Base-by-base conservation (phyloP, 2,797 vertebrate species). In the Gymnothorax reevesii region DNA sequence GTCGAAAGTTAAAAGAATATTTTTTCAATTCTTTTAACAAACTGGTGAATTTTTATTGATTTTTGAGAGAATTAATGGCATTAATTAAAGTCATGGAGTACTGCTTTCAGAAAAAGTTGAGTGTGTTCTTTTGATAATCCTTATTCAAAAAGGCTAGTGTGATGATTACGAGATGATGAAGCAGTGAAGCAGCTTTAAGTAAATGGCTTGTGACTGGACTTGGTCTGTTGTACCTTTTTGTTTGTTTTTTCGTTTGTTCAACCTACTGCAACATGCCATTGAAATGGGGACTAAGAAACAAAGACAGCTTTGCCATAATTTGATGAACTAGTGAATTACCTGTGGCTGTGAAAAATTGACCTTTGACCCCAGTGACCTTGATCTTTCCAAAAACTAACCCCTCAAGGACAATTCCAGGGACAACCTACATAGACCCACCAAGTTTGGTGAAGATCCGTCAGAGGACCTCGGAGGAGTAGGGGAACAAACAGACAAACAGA, bases 161-260 rank as follows among this genome's bases (percentile, higher is more conserved):
- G 33, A 17, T 42, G 49, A 77, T 77, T 77, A 52, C 13, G 73
- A 77, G 73, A 33, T 20, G 15, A 13, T 77, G 71, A 75, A 75
- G 73, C 73, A 77, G 33, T 52, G 82, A 10, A 57, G 57, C 17
- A 54, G 49, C 77, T 9, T 3, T 80, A 15, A 54, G 77, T 55
- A 52, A 80, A 54, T 80, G 54, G 77, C 77, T 80, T 80, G 52
- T 49, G 25, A 7, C n/a, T 20, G 55, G 49, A 54, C 77, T 54
- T 80, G 54, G 49, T 55, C 77, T 80, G 77, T 80, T 83, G 52
- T 77, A 77, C 52, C 33, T 52, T 77, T 52, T 42, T 83, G 57
- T 83, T 60, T 83, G 54, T 83, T 79, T 22, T n/a, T n/a, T n/a
- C n/a, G n/a, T 80, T 80, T 80, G 3, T 15, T 80, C 15, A 15